A percentile compares a stretch with the other conserved stretches of the same genome.
These are phyloP conservation scores for Eretmocerus hayati DNA, from an alignment of 2,888 invertebrate genomes.

Conservation along the genomic window DNA sequence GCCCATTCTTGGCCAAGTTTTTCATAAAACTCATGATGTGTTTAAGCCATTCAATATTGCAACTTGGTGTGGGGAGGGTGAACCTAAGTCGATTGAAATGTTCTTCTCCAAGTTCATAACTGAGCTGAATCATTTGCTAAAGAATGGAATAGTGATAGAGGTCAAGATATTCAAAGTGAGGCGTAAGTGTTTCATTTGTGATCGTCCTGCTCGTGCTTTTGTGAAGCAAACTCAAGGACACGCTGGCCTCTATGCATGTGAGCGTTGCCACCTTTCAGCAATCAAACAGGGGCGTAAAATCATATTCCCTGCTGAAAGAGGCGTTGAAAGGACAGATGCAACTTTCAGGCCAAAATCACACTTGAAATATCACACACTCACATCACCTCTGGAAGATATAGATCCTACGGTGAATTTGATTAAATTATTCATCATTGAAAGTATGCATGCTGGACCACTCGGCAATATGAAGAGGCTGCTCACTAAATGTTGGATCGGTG, in stretches of 20 bases:
- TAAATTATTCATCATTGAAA: too few species aligned
- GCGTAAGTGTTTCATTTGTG: constrained; percentile 1
- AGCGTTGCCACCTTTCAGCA: too few species aligned
- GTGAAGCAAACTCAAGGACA: not conserved
- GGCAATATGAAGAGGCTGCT: too few species aligned
- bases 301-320: too few species aligned
- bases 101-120: not conserved
- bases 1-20: not conserved
- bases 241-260: not conserved
- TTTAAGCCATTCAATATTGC: not conserved
- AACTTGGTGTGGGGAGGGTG: not conserved
- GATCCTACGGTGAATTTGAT: too few species aligned
- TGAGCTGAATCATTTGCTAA: not conserved
- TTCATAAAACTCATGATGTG: not conserved
- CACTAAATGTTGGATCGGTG: too few species aligned
- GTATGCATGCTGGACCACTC: too few species aligned
- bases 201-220: constrained; percentile 1
- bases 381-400: too few species aligned
- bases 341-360: too few species aligned
- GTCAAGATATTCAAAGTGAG: not conserved
- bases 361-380: too few species aligned
- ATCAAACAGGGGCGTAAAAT: too few species aligned
- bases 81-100: not conserved
- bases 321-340: too few species aligned
- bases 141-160: not conserved